Evolutionary conservation across 2,113 vertebrate genomes (phyloP), one percentile per base, ranked within the genome.

Genomic region (Uria lomvia): DNA sequence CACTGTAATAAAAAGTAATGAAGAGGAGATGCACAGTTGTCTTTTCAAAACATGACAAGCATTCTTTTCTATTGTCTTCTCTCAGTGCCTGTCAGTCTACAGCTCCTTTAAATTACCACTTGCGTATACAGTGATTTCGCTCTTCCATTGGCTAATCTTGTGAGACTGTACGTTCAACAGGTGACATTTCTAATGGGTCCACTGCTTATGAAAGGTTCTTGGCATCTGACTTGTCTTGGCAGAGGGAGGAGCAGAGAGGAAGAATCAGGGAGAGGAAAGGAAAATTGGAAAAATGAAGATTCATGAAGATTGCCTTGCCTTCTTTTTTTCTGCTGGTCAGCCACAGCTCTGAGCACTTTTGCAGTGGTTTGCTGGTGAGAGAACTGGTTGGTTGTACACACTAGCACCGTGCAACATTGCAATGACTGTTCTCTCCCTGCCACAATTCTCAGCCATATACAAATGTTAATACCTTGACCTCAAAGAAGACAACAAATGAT

Each of bases 1-100:
- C 75, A 71, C 80, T 85, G 60, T 94, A 95, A 97, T 95, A 92
- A 96, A 94, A 88, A 80, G 71, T 80, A 92, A 94, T 95, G 94
- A 92, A 96, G 96, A 92, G 95, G 91, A 93, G 91, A 81, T 80
- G 76, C 76, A 78, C 53, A 72, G 68, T 86, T 97, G 76, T 95
- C 94, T 93, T 92, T 93, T 87, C 42, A 68, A 86, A 95, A 50
- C 86, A 90, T 93, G 93, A 96, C 97, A 97, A 80, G 68, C 73
- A 86, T 90, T 85, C 70, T 90, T 26, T 78, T 67, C 71, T 90
- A 79, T 62, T 15, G 62, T 72, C n/a, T 91, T 60, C 73, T 70
- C 92, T 92, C 87, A 88, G 45, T 86, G 85, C 24, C 78, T 93
- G 92, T 79, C 95, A 95, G 8, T 96, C 90, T 95, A 36, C 65